These are phyloP conservation scores for Pagrus major DNA, from an alignment of 2,113 vertebrate genomes.

Conservation along the genomic window DNA sequence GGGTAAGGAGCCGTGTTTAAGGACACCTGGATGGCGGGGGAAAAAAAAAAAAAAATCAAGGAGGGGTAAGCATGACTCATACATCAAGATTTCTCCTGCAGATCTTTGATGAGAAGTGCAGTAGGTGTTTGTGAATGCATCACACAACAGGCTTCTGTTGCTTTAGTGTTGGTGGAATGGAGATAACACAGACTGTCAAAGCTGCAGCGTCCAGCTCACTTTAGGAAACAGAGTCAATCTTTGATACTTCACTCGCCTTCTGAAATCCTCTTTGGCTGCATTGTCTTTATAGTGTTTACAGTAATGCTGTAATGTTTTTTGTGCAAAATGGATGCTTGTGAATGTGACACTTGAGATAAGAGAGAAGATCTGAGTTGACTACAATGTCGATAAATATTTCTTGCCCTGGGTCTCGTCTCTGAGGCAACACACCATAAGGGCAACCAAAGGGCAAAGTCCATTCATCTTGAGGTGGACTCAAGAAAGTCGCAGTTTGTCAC, in stretches of 20 bases:
- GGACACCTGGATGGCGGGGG: slow-evolving; percentile 29
- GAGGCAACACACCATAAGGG: neutral
- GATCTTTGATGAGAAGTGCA: neutral
- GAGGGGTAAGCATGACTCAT: neutral
- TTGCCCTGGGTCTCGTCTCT: neutral
- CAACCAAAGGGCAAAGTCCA: too few relatives aligned
- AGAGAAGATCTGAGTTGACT: neutral
- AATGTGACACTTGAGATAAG: neutral
- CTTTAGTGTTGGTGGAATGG: neutral
- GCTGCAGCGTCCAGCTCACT: neutral
- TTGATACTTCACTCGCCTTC: neutral
- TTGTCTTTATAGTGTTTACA: neutral
- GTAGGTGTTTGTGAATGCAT: neutral
- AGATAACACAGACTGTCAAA: neutral
- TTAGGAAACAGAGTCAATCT: neutral
- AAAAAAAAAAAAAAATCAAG: too few relatives aligned
- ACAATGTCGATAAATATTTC: neutral
- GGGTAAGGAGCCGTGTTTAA: slow-evolving; percentile 11
- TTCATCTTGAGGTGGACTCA: too few relatives aligned
- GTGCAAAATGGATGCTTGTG: neutral
- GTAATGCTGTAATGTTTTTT: neutral
- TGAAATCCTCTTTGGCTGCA: neutral
- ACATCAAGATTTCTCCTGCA: slow-evolving; percentile 9
- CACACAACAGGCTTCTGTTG: neutral
- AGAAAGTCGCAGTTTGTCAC: too few relatives aligned